phyloP scores from a whole-genome alignment of 1,140 invertebrate genomes.

The Cyrtorhinus lividipennis region DNA sequence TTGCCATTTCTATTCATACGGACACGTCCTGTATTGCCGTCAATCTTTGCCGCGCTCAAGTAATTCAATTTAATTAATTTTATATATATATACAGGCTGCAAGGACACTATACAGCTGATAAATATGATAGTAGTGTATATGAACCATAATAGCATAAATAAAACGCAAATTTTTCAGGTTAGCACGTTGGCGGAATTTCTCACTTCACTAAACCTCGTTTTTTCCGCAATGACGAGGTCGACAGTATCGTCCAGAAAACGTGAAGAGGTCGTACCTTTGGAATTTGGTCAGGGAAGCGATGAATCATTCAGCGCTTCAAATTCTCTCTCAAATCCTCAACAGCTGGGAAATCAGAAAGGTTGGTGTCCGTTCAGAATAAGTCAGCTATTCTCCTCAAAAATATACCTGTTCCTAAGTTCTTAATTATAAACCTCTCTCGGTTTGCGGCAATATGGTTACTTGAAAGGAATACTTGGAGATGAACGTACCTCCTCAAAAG shows the following conservation, averaged over 20 bases:
- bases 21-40: slow-evolving; percentile 14
- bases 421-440: no score
- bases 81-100: no score
- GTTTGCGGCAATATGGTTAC: no score
- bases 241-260: neutral
- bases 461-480: no score
- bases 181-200: slow-evolving; percentile 14
- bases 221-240: neutral
- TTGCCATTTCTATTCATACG: slow-evolving; percentile 18
- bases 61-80: no score
- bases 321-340: slow-evolving; percentile 3
- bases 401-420: no score
- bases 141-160: no score
- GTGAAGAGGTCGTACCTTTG: slow-evolving; percentile 4
- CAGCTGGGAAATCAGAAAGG: neutral
- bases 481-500: no score
- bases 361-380: neutral
- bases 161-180: slow-evolving; percentile 17
- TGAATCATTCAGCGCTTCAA: slow-evolving; percentile 15
- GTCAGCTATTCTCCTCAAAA: no score
- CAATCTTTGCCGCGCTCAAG: slow-evolving; percentile 1
- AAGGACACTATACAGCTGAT: no score
- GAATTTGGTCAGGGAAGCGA: slow-evolving; percentile 12
- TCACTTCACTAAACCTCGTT: slow-evolving; percentile 13
- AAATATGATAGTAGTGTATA: neutral